Conservation (phyloP, 2,113 vertebrate species). For the Aptenodytes forsteri region DNA sequence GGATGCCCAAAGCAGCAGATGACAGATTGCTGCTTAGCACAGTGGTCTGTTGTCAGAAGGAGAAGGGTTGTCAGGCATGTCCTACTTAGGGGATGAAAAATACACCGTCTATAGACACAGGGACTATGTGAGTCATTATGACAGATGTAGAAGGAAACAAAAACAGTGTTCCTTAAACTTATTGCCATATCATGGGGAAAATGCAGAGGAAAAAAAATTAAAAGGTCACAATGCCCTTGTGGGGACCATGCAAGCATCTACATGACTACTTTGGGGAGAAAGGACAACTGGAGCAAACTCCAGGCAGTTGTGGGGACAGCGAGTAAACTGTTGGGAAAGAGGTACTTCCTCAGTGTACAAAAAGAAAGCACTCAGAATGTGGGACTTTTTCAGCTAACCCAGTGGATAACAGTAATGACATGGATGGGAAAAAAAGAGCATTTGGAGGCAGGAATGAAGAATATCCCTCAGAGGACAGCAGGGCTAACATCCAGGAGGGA, state of each 20-base stretch:
- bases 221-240: not conserved
- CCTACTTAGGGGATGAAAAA: constrained; percentile 14
- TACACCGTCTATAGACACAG: not conserved
- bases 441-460: not conserved
- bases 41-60: not conserved
- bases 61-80: not conserved
- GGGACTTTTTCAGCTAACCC: not conserved
- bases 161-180: not conserved
- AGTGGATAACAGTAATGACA: not conserved
- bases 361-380: not conserved
- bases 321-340: not conserved
- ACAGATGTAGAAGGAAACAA: not conserved
- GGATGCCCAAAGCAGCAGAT: not conserved
- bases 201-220: not conserved
- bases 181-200: not conserved
- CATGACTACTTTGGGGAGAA: not conserved
- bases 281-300: not conserved
- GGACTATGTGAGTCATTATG: not conserved
- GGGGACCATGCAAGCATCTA: not conserved
- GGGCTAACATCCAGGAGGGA: not conserved
- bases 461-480: not conserved
- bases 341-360: rapidly evolving
- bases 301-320: not conserved
- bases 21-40: constrained; percentile 1
- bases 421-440: too few relatives aligned